Evolutionary conservation across 35 echinoderm and acorn worm species (phyloP), one percentile per base, ranked within the genome.

Genomic region (Strongylocentrotus purpuratus): DNA sequence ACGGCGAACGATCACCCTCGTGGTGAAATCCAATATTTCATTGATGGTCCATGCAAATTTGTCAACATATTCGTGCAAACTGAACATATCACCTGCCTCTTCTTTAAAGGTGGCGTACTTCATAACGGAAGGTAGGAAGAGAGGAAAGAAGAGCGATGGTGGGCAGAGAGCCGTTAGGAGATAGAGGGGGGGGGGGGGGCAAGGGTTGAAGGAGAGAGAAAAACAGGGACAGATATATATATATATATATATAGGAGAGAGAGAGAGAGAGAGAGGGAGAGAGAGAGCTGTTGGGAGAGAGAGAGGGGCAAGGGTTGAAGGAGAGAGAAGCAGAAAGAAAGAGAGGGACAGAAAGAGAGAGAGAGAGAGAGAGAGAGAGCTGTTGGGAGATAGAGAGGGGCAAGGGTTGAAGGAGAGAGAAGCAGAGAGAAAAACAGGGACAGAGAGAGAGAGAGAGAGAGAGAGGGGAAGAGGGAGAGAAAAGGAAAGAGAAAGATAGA

Each of bases 31-130:
- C 65, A 78, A 78, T 78, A 78, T 78, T 78, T 78, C 65, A 78
- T 78, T 89, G 87, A 89, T 89, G 87, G 32, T 89, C 87, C 87
- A 89, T 89, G 45, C 31, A 32, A 89, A 89, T 89, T 89, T 89
- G 87, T 45, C 87, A 89, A 89, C 33, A 46, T 89, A 46, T 46
- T 89, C 32, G 32, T 33, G 87, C 87, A 46, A 33, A 46, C 87
- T 89, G 45, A 89, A 89, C 87, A 89, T 33, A 89, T 28, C 87
- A 46, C 87, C 45, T 89, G 33, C 87, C 87, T 89, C 87, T 89
- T 31, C 65, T n/a, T 28, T 78, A 78, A 78, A 78, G 65, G 65
- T 78, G 65, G 22, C 28, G 22, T 28, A 28, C 65, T 78, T 46
- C 13, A 89, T 45, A 89, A 45, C 12, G 45, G 33, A 89, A 41